Evolutionary conservation across 1,140 invertebrate species (phyloP), one percentile per base, ranked within the genome.

Genomic region (Drosophila pandora): DNA sequence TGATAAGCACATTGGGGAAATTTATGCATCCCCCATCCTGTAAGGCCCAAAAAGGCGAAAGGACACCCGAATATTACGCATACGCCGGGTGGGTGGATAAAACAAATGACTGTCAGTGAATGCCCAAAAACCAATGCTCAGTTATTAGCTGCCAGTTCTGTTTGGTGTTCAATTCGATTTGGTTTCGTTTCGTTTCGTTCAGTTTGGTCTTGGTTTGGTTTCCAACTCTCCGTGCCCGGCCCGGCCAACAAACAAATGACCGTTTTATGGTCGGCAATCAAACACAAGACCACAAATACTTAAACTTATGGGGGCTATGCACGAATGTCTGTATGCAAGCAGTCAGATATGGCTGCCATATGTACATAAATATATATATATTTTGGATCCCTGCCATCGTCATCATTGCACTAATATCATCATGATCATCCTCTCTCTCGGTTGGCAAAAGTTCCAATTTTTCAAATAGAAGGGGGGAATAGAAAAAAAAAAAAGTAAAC

Each of bases 361-460:
- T 76, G 58, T 61, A 59, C 56, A 48, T 62, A 22, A 21, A 43
- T 22, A 39, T 37, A 53, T 59, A 47, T 30, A 39, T 22, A 30
- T 62, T 32, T 81, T 85, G 81, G 81, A 75, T 32, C 45, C 45
- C 47, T 87, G 81, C 81, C 81, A 85, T 61, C 54, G 50, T 57
- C 76, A 67, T 58, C 75, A 10, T 9, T 2, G 8, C 8, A 28
- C 25, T 28, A 28, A 28, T 28, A 28, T 28, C 25, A 28, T 28
- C 25, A 73, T 77, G 68, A 70, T 69, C 80, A 63, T 78, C 63
- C 54, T 74, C 25, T 28, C 25, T 28, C 25, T 28, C 57, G 76
- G 71, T 79, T 87, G 82, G 81, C 77, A 77, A 77, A 81, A 87
- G 78, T 87, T 85, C 81, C 69, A 85, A 87, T 85, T 85, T 85